Evolutionary conservation across 1,140 invertebrate species (phyloP).

Genomic region (Ridgeia piscesae): DNA sequence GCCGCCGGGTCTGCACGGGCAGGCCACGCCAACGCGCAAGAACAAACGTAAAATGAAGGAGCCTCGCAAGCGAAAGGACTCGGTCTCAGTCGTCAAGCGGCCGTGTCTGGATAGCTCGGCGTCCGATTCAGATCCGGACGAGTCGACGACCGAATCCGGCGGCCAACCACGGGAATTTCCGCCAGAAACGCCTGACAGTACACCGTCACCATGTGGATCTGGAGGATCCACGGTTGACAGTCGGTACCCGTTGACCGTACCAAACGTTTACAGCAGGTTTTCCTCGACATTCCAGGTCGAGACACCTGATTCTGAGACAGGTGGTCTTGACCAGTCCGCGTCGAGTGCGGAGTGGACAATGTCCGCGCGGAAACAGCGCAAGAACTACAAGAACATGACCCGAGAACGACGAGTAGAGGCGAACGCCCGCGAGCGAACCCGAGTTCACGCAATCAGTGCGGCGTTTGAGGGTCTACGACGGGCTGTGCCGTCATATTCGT

Average conservation of each 20-base stretch:
- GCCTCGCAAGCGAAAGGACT: slow-evolving; percentile 62
- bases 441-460: slow-evolving; percentile 92
- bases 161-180: slow-evolving; percentile 32
- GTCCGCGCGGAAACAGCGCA: slow-evolving; percentile 63
- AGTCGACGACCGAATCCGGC: slow-evolving; percentile 11
- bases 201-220: neutral
- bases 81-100: slow-evolving; percentile 51
- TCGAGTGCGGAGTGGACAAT: neutral
- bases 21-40: slow-evolving; percentile 33
- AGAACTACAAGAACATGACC: slow-evolving; percentile 95
- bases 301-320: neutral
- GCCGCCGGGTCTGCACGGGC: neutral
- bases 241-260: slow-evolving; percentile 22
- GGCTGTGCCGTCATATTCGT: slow-evolving; percentile 85
- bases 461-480: slow-evolving; percentile 85
- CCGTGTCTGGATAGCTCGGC: slow-evolving; percentile 44
- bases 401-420: slow-evolving; percentile 87
- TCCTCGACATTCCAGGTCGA: neutral
- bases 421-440: slow-evolving; percentile 85
- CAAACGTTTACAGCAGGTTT: neutral
- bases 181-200: slow-evolving; percentile 22
- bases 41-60: slow-evolving; percentile 75
- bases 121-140: slow-evolving; percentile 4
- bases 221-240: slow-evolving; percentile 19
- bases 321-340: neutral